A percentile compares a stretch with the other conserved stretches of the same genome.
phyloP scores from a whole-genome alignment of 2,113 vertebrate genomes.

The Engystomops pustulosus region DNA sequence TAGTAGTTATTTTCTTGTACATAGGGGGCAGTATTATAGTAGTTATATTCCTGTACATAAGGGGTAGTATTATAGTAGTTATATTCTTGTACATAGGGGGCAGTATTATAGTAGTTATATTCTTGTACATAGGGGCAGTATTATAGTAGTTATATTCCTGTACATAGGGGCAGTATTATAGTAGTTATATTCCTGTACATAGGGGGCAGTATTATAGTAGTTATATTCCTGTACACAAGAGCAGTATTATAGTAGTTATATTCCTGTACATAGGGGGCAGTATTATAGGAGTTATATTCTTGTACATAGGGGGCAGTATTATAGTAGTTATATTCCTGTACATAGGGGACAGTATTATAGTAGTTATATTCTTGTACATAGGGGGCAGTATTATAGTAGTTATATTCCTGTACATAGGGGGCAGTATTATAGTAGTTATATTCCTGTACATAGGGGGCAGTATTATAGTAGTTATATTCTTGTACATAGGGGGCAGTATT shows the following conservation, averaged over 20 bases:
- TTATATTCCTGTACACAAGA: no score
- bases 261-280: background rate
- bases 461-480: constrained; percentile 19
- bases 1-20: background rate
- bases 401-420: background rate
- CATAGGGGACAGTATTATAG: no score
- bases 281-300: constrained; percentile 5
- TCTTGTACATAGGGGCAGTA: background rate
- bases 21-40: background rate
- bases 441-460: background rate
- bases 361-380: no score
- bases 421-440: background rate
- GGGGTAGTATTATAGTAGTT: background rate
- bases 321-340: background rate
- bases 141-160: constrained; percentile 1
- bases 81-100: background rate
- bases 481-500: background rate
- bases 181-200: constrained; percentile 5
- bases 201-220: background rate
- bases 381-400: constrained; percentile 5
- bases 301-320: background rate
- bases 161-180: background rate
- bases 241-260: background rate
- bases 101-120: background rate
- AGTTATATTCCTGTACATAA: no score